Conservation (phyloP, 2,888 invertebrate species). For the Dendrolimus houi region DNA sequence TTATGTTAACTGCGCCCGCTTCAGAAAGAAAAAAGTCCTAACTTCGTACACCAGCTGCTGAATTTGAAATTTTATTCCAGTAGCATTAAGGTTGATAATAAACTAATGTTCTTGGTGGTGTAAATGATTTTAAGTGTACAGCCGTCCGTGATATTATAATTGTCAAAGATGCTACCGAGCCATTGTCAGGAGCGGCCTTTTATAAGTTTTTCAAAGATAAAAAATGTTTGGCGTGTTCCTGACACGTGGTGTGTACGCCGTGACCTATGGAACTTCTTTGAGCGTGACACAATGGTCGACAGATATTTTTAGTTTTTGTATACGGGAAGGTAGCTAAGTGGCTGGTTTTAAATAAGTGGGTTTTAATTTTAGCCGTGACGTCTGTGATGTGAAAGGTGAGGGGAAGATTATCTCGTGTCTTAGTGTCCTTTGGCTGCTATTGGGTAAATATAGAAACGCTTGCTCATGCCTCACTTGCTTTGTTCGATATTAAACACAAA, state of each 20-base stretch:
- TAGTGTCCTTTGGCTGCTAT: constrained; percentile 51
- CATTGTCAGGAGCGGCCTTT: constrained; percentile 68
- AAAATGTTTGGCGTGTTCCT: constrained; percentile 74
- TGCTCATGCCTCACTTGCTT: constrained; percentile 3
- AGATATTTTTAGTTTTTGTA: constrained; percentile 74
- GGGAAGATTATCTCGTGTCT: constrained; percentile 66
- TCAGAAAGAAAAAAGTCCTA: constrained; percentile 19
- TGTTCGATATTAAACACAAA: constrained; percentile 5
- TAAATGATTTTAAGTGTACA: constrained; percentile 38
- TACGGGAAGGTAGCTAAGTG: constrained; percentile 72
- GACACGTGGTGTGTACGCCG: constrained; percentile 69
- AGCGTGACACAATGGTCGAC: constrained; percentile 66
- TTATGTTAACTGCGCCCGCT: constrained; percentile 58
- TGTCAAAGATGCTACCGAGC: constrained; percentile 76
- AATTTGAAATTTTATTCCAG: constrained; percentile 36
- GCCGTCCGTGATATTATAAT: constrained; percentile 64
- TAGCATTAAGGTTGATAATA: constrained; percentile 44
- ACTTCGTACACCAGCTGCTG: background rate
- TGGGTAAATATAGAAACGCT: constrained; percentile 35
- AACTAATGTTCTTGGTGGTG: constrained; percentile 19
- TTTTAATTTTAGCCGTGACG: constrained; percentile 74
- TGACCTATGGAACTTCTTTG: constrained; percentile 75
- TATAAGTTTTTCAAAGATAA: constrained; percentile 73
- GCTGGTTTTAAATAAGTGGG: constrained; percentile 71
- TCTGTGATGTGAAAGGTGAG: constrained; percentile 57